Conservation (phyloP, 2,888 invertebrate species). For the Aproaerema taeniolella region DNA sequence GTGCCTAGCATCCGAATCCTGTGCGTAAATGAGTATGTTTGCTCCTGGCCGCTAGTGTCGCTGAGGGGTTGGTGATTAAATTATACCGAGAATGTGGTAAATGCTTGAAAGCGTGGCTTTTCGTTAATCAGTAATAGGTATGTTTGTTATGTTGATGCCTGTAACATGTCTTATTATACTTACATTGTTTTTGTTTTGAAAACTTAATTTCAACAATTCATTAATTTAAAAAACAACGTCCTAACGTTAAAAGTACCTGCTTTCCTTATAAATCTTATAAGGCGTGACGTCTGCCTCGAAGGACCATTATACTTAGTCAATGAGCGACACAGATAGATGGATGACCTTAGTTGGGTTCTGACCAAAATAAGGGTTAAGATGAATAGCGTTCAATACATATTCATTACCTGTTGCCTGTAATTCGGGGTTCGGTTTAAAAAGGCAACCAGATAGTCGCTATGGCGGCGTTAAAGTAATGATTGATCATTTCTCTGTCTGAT, state of each 20-base stretch:
- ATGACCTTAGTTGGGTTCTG: conserved; percentile 17
- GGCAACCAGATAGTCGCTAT: no score
- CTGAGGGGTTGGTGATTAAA: conserved; percentile 51
- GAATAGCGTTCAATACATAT: conserved; percentile 37
- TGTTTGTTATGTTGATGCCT: background rate
- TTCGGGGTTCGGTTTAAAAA: conserved; percentile 2
- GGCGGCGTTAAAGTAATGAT: no score
- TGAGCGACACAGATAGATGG: conserved; percentile 5
- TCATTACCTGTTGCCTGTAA: conserved; percentile 31
- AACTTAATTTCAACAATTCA: no score
- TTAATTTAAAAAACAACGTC: no score
- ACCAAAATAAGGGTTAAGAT: conserved; percentile 36
- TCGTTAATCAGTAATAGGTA: conserved; percentile 14
- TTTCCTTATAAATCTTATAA: background rate
- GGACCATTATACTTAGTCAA: conserved; percentile 18
- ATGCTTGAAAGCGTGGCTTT: conserved; percentile 36
- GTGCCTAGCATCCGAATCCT: conserved; percentile 53
- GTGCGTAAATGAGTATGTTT: conserved; percentile 63
- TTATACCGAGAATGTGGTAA: conserved; percentile 49
- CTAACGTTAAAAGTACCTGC: background rate
- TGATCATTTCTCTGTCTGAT: no score
- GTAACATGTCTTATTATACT: no score
- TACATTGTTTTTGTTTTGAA: no score
- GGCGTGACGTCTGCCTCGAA: conserved; percentile 21
- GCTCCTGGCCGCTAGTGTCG: conserved; percentile 58